Evolutionary conservation across 2,888 invertebrate genomes (phyloP), one percentile per base, ranked within the genome.

Genomic region (Ctenicera cuprea): DNA sequence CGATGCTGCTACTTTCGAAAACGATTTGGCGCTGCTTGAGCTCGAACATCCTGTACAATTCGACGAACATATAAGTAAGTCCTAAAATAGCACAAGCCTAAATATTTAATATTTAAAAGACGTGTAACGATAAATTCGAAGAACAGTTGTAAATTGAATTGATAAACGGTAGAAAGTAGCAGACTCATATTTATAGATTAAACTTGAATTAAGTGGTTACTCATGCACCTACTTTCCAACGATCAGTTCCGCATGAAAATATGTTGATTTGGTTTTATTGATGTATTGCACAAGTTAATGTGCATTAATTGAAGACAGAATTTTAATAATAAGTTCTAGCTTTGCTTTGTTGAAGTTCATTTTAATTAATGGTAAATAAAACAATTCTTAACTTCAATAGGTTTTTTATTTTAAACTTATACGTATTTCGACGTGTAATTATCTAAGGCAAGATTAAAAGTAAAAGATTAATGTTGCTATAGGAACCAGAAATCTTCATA

Each of bases 1-100:
- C 85, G 95, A 97, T 85, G 94, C 96, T 0, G 94, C 94, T 0
- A 97, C 97, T 0, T 97, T 97, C 82, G 97, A 97, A 84, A 97
- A 97, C 83, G 97, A 97, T 85, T 88, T 97, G 80, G 97, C 97
- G 0, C 86, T 97, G 22, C 85, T 97, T 61, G 97, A 97, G 84
- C 86, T 97, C 76, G 97, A 97, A 75, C 90, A 93, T 7, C 92
- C 96, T 0, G 91, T 97, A 8, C 91, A 92, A 77, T 96, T 94
- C 83, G 95, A 96, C 83, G 91, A 93, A 22, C 96, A 97, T 86
- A 95, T 97, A 77, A 91, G 93, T 93, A 86, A 89, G 88, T 84
- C 71, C 30, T 22, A 64, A 72, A 33, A 11, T 18, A 14, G 33
- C 9, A 8, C n/a, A 18, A 20, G 16, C 59, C 59, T 38, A 62